Evolutionary conservation across 2,113 vertebrate species (phyloP).

Genomic region (Aphelocoma coerulescens): DNA sequence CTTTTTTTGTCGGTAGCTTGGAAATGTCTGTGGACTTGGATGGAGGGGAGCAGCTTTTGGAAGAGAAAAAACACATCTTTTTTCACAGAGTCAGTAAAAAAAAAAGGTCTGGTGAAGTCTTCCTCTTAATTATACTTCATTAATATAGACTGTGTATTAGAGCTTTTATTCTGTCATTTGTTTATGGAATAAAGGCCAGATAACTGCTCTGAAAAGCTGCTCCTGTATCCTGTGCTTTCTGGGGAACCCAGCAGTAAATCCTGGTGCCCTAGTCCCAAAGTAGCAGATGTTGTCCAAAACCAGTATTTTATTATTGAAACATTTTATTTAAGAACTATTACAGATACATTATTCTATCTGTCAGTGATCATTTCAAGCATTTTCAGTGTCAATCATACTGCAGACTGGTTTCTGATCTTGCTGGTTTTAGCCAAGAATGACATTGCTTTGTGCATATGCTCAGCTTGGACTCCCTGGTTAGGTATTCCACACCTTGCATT

Average conservation of each 20-base stretch:
- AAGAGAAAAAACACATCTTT: background rate
- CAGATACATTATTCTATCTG: background rate
- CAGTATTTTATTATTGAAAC: background rate
- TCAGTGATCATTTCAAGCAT: background rate
- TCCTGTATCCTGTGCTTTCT: background rate
- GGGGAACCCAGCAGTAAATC: background rate
- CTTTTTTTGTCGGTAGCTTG: background rate
- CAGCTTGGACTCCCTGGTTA: background rate
- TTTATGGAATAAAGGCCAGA: background rate
- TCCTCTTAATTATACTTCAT: background rate
- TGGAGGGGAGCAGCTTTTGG: background rate
- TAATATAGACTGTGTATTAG: background rate
- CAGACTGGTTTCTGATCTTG: background rate
- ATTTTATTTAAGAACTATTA: background rate
- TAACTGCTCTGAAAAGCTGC: background rate
- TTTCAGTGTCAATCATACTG: background rate
- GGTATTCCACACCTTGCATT: background rate
- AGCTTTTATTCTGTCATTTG: background rate
- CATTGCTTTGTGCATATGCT: background rate
- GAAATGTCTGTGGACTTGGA: background rate
- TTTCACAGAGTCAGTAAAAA: background rate
- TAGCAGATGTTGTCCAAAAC: background rate
- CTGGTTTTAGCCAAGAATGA: background rate
- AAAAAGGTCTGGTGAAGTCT: background rate
- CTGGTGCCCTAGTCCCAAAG: rapidly evolving